phyloP scores from a whole-genome alignment of 1,140 invertebrate genomes.

The Caenorhabditis inopinata region DNA sequence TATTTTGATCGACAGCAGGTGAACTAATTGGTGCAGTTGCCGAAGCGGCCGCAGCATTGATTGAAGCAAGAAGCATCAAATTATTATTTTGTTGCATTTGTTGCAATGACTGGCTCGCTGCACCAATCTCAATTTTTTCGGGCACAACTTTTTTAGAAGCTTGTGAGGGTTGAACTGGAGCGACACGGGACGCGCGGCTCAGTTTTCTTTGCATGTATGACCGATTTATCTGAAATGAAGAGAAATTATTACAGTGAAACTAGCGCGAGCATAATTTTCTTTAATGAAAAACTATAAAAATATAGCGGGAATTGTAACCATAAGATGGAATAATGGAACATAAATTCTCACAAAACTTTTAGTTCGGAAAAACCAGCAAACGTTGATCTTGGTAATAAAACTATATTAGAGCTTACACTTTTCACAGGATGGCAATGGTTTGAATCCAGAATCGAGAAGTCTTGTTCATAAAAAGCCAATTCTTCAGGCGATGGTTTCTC shows the following conservation, averaged over 20 bases:
- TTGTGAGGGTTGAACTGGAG: not conserved
- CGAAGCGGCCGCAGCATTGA: not conserved
- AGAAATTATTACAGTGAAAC: no score
- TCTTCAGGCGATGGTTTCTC: not conserved
- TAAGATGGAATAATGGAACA: no score
- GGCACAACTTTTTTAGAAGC: not conserved
- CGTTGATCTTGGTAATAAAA: no score
- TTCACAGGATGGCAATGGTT: conserved; percentile 3
- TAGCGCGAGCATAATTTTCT: no score
- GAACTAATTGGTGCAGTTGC: not conserved
- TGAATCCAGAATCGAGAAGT: not conserved
- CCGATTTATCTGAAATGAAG: conserved; percentile 10
- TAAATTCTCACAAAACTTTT: no score
- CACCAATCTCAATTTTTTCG: not conserved
- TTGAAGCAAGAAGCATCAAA: not conserved
- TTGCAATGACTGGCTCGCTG: not conserved
- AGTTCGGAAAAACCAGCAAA: no score
- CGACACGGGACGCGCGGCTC: not conserved
- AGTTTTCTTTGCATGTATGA: conserved; percentile 23
- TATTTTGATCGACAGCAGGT: not conserved
- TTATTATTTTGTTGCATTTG: not conserved
- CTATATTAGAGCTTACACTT: not conserved
- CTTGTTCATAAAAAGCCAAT: conserved; percentile 9
- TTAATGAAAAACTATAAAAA: no score
- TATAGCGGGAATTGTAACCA: no score